phyloP scores from a whole-genome alignment of 2,888 invertebrate species.

The Poecilus cupreus region DNA sequence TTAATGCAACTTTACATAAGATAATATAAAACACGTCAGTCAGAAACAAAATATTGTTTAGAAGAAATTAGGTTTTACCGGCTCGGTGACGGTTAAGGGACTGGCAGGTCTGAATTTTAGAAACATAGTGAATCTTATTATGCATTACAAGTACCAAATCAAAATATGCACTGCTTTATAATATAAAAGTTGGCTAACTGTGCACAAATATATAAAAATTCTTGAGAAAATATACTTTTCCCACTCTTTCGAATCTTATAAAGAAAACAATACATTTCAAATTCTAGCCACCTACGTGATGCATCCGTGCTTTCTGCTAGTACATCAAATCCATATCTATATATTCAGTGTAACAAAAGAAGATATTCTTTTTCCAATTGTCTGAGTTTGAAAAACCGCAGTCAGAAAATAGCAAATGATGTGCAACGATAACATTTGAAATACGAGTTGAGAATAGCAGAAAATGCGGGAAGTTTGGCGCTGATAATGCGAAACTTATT shows the following conservation, averaged over 20 bases:
- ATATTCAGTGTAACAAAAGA: constrained; percentile 10
- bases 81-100: no score
- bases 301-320: background rate
- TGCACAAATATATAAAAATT: no score
- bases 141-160: no score
- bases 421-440: constrained; percentile 50
- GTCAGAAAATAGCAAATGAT: constrained; percentile 52
- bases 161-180: no score
- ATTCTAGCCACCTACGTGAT: background rate
- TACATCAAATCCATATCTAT: constrained; percentile 22
- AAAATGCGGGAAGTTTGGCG: constrained; percentile 35
- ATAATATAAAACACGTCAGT: no score
- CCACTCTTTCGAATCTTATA: background rate
- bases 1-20: no score
- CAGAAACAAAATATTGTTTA: no score
- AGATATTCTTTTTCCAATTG: constrained; percentile 45
- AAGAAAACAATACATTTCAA: background rate
- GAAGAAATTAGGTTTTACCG: no score
- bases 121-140: no score
- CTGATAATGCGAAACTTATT: constrained; percentile 55
- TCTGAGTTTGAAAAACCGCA: constrained; percentile 27
- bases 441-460: constrained; percentile 43
- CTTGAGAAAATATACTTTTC: no score
- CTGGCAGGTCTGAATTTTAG: no score
- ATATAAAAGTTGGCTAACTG: no score